Evolutionary conservation across 2,888 invertebrate genomes (phyloP).

Genomic region (Eutolmus rufibarbis): DNA sequence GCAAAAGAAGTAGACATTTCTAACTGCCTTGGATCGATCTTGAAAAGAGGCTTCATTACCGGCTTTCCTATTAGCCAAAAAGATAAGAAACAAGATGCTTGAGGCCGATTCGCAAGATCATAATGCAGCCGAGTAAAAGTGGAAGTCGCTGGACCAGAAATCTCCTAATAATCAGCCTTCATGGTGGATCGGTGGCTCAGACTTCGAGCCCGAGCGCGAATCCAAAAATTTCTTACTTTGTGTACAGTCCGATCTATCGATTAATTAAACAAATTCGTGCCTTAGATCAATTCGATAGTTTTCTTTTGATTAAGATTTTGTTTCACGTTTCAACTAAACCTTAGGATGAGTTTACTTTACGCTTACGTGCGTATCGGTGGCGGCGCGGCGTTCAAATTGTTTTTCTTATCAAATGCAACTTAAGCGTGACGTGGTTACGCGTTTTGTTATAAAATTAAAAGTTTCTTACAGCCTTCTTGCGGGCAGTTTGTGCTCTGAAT

Average conservation of each 20-base stretch:
- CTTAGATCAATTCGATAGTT: background rate
- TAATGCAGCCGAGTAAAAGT: conserved; percentile 22
- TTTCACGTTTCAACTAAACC: background rate
- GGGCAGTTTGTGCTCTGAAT: background rate
- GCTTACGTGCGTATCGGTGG: background rate
- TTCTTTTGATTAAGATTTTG: background rate
- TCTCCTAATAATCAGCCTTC: conserved; percentile 15
- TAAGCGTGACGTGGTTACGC: background rate
- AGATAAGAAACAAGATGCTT: background rate
- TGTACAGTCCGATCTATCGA: background rate
- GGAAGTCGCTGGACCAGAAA: conserved; percentile 13
- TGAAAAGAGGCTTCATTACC: conserved; percentile 2
- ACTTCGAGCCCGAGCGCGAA: background rate
- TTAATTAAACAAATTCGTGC: background rate
- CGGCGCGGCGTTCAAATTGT: background rate
- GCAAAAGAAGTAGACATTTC: background rate
- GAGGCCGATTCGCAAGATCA: conserved; percentile 1
- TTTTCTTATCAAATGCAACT: background rate
- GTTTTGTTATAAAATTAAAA: background rate
- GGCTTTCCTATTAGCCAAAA: background rate
- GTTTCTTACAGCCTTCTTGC: background rate
- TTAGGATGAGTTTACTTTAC: background rate
- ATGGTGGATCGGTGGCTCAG: background rate
- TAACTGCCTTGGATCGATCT: background rate
- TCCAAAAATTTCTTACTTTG: background rate